Percentiles rank a stretch among this genome's conserved stretches.
phyloP scores from a whole-genome alignment of 2,113 vertebrate genomes.

The Hystrix cristata region DNA sequence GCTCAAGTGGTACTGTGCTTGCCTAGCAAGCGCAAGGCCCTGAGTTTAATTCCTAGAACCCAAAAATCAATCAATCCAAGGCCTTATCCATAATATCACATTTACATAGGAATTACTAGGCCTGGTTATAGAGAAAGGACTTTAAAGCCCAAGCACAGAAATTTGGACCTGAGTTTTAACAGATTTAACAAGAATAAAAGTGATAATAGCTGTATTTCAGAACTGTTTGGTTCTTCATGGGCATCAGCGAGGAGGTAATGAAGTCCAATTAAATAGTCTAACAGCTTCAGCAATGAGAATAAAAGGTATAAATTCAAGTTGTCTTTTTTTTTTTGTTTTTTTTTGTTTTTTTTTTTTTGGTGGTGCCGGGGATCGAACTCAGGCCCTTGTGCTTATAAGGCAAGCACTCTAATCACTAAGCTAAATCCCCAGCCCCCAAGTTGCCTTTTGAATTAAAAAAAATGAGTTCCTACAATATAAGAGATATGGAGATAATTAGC shows the following conservation, averaged over 20 bases:
- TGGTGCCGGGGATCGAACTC: too few relatives aligned
- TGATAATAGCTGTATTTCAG: conserved; percentile 9
- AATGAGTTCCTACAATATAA: conserved; percentile 18
- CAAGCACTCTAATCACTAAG: too few relatives aligned
- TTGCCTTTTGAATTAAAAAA: conserved; percentile 49
- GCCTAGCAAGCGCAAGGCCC: too few relatives aligned
- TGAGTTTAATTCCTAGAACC: too few relatives aligned
- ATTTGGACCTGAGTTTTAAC: neutral
- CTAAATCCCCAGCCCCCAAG: too few relatives aligned
- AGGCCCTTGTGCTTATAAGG: too few relatives aligned
- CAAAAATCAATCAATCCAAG: neutral
- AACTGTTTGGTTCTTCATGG: conserved; percentile 31
- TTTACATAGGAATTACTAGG: neutral
- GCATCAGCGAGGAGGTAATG: neutral
- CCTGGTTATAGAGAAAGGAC: conserved; percentile 14
- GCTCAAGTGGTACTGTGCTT: too few relatives aligned
- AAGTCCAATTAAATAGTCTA: neutral
- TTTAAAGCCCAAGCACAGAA: conserved; percentile 28
- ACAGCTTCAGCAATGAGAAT: conserved; percentile 27
- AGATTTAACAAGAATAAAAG: conserved; percentile 41
- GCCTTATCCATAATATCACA: conserved; percentile 1
- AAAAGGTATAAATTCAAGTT: conserved; percentile 49
- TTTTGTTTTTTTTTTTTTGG: too few relatives aligned
- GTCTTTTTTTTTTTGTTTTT: too few relatives aligned
- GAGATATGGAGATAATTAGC: neutral